phyloP scores from a whole-genome alignment of 1,140 invertebrate species.

The Euglossa dilemma region DNA sequence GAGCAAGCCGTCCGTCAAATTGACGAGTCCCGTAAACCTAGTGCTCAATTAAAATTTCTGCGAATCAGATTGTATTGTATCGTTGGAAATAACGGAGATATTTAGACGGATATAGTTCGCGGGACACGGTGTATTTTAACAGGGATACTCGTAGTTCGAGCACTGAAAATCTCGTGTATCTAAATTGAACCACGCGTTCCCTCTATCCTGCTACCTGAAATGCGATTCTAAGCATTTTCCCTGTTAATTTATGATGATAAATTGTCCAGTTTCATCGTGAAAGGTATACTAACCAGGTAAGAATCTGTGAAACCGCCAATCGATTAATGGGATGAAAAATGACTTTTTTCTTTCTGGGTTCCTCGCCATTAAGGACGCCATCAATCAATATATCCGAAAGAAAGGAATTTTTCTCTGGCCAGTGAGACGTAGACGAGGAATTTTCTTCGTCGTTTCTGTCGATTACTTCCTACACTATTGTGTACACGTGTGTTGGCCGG shows the following conservation, averaged over 20 bases:
- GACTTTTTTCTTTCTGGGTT: neutral
- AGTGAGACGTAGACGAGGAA: conserved; percentile 9
- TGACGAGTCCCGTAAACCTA: no score
- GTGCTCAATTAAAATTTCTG: no score
- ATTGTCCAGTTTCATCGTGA: neutral
- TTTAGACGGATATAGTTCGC: no score
- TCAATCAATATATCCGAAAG: conserved; percentile 11
- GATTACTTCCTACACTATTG: neutral
- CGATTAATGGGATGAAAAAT: conserved; percentile 16
- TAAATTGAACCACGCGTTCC: neutral
- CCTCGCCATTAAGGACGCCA: conserved; percentile 9
- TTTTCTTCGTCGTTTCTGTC: conserved; percentile 1
- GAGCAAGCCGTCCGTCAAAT: no score
- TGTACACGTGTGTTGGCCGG: no score
- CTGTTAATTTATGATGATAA: neutral
- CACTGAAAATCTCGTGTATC: neutral
- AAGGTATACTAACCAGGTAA: neutral
- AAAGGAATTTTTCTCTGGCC: neutral
- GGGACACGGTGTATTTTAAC: neutral
- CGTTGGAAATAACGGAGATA: no score
- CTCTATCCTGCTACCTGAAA: neutral
- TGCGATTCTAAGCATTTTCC: neutral
- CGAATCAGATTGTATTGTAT: no score
- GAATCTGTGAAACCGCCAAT: neutral
- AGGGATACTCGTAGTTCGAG: neutral